Evolutionary conservation across 2,113 vertebrate species (phyloP).

Genomic region (Ochotona princeps): DNA sequence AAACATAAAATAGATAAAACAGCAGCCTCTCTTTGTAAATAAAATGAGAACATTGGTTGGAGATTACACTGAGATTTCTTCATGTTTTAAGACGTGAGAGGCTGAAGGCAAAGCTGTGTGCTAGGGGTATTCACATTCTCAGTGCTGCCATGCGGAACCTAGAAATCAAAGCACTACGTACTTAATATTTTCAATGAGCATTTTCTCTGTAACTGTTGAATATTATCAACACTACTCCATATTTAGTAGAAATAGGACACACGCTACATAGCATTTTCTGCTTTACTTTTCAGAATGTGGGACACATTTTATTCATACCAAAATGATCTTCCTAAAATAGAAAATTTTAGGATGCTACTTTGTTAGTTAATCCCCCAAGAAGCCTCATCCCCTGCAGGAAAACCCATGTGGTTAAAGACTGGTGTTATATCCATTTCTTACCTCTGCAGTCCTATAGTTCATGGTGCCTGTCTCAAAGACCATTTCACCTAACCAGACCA

Average conservation of each 20-base stretch:
- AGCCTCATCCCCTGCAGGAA: neutral
- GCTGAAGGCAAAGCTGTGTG: neutral
- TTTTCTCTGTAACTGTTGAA: neutral
- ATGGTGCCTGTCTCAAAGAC: neutral
- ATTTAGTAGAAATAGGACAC: neutral
- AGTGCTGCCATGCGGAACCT: neutral
- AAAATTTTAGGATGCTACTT: neutral
- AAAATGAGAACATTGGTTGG: neutral
- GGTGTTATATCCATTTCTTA: neutral
- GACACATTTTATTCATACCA: neutral
- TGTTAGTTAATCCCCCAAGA: neutral
- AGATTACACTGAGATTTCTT: neutral
- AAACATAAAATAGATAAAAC: neutral
- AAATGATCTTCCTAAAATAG: neutral
- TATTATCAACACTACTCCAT: neutral
- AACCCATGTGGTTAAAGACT: neutral
- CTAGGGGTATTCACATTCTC: neutral
- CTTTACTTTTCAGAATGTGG: conserved; percentile 23
- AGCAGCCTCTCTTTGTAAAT: neutral
- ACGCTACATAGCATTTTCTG: neutral
- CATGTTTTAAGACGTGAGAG: neutral
- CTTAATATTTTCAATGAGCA: neutral
- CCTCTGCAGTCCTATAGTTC: neutral
- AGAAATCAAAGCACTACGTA: neutral
- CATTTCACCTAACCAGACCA: neutral